phyloP scores from a whole-genome alignment of 2,113 vertebrate genomes.

The Oryctolagus cuniculus region DNA sequence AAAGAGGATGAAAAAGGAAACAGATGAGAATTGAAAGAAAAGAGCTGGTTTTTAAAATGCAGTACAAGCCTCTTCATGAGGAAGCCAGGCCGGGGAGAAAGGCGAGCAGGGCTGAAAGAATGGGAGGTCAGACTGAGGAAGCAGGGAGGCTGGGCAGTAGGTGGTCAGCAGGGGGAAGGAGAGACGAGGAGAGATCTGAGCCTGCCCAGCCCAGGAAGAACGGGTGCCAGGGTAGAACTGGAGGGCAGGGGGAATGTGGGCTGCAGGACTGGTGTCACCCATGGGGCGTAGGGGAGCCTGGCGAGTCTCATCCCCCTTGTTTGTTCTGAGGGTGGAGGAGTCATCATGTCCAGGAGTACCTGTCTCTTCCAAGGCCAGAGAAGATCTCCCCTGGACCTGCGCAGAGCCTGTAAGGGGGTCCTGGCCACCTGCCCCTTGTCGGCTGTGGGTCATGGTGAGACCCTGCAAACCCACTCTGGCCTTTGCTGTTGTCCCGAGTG shows the following conservation, averaged over 20 bases:
- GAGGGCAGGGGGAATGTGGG: neutral
- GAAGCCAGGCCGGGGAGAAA: neutral
- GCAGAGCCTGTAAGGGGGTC: rapidly evolving
- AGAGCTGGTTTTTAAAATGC: neutral
- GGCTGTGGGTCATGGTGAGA: neutral
- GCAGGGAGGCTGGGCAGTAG: neutral
- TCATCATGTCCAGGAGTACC: neutral
- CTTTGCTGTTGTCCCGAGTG: neutral
- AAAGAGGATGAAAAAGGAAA: neutral
- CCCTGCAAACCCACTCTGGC: neutral
- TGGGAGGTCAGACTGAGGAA: neutral
- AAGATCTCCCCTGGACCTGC: neutral
- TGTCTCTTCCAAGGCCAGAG: neutral
- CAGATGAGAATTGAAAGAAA: neutral
- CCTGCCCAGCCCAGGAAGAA: neutral
- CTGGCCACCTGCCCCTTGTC: neutral
- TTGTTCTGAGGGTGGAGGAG: rapidly evolving
- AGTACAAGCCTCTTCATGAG: neutral
- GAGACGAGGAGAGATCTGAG: neutral
- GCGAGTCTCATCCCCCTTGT: too few relatives aligned
- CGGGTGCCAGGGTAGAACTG: rapidly evolving
- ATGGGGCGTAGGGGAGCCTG: rapidly evolving
- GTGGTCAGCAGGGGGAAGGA: neutral
- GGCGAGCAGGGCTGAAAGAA: neutral
- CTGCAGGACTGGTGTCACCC: rapidly evolving